Conservation (phyloP, 2,888 invertebrate genomes). For the Entomobrya proxima region DNA sequence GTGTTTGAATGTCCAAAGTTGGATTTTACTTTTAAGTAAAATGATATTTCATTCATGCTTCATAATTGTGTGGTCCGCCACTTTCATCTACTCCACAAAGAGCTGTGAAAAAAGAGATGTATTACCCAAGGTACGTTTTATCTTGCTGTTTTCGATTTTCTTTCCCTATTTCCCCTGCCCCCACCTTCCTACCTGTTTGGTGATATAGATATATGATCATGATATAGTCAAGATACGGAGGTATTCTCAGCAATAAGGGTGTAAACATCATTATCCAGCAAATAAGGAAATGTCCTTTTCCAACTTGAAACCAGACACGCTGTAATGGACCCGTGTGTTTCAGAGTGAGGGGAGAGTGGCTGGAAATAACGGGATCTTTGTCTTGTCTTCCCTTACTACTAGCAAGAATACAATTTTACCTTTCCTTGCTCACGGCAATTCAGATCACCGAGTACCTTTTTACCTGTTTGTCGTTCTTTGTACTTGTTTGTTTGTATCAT, state of each 20-base stretch:
- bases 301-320: neutral
- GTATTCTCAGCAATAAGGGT: neutral
- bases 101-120: too few relatives aligned
- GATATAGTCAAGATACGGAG: neutral
- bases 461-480: neutral
- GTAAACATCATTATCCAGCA: conserved; percentile 11
- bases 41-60: too few relatives aligned
- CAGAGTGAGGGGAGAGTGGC: conserved; percentile 41
- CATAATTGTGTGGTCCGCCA: too few relatives aligned
- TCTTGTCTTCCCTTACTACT: neutral
- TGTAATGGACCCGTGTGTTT: neutral
- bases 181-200: too few relatives aligned
- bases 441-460: too few relatives aligned
- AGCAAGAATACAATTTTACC: neutral
- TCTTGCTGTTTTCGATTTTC: too few relatives aligned
- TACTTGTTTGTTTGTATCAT: neutral
- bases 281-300: conserved; percentile 10
- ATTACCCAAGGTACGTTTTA: too few relatives aligned
- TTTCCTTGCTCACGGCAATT: neutral
- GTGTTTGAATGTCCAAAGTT: too few relatives aligned
- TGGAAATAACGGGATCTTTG: conserved; percentile 57
- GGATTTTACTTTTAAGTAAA: too few relatives aligned
- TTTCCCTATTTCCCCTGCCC: too few relatives aligned
- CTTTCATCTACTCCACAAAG: too few relatives aligned
- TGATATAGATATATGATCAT: neutral